These are phyloP conservation scores for Synergus laeviventris DNA, from an alignment of 2,888 invertebrate genomes.

Conservation along the genomic window DNA sequence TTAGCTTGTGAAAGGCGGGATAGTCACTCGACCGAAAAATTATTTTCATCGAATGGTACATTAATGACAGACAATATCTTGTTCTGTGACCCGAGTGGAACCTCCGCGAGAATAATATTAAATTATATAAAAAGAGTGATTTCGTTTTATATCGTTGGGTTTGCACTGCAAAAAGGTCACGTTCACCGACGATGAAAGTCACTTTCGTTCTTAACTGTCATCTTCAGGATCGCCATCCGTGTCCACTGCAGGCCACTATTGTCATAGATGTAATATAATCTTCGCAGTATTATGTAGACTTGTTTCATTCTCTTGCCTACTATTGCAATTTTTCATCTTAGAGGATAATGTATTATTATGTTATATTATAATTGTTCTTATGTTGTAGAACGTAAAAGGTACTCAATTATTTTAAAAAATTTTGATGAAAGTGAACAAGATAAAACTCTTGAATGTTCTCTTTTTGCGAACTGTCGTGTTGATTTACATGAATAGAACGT, in stretches of 20 bases:
- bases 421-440: too few relatives aligned
- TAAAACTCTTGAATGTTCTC: too few relatives aligned
- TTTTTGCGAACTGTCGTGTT: too few relatives aligned
- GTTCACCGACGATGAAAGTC: conserved; percentile 56
- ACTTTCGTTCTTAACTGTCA: conserved; percentile 60
- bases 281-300: neutral
- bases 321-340: neutral
- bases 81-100: conserved; percentile 5
- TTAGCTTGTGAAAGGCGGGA: conserved; percentile 43
- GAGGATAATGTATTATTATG: too few relatives aligned
- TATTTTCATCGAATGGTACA: conserved; percentile 37
- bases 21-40: conserved; percentile 48
- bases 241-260: conserved; percentile 28
- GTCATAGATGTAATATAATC: conserved; percentile 5
- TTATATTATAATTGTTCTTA: too few relatives aligned
- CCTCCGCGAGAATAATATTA: conserved; percentile 21
- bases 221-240: conserved; percentile 50
- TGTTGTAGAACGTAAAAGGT: too few relatives aligned
- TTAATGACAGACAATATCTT: neutral
- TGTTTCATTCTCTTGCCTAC: neutral
- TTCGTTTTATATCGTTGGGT: neutral
- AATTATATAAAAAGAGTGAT: neutral
- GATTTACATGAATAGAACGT: neutral
- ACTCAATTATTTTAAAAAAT: too few relatives aligned
- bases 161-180: conserved; percentile 28